Evolutionary conservation across 2,113 vertebrate genomes (phyloP).

Genomic region (Antechinus stuartii): DNA sequence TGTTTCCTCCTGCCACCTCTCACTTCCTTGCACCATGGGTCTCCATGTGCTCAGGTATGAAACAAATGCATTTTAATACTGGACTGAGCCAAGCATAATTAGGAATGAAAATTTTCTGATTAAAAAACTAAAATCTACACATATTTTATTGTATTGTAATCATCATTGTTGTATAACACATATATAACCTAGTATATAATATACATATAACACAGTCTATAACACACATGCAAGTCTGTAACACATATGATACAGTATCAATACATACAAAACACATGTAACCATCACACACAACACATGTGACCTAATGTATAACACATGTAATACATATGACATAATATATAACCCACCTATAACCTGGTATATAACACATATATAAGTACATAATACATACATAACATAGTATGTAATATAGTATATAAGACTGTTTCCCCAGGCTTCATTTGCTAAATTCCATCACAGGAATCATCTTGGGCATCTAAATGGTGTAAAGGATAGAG

Average conservation of each 20-base stretch:
- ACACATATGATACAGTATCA: neutral
- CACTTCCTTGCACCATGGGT: neutral
- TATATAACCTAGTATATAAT: too few species aligned
- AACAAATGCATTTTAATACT: neutral
- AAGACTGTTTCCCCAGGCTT: neutral
- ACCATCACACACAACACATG: too few species aligned
- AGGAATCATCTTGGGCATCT: neutral
- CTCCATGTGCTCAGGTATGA: neutral
- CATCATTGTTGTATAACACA: neutral
- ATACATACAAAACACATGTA: too few species aligned
- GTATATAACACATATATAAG: neutral
- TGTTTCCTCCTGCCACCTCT: neutral
- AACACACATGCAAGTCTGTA: neutral
- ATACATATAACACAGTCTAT: too few species aligned
- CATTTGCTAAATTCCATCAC: neutral
- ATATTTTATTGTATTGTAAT: neutral
- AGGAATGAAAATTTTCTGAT: neutral
- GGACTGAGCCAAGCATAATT: neutral
- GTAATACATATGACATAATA: too few species aligned
- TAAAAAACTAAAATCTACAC: neutral
- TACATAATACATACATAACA: too few species aligned
- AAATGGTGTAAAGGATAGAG: neutral
- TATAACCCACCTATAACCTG: too few species aligned
- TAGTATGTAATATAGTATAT: too few species aligned
- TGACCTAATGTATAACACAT: too few species aligned